Base-by-base conservation (phyloP, 2,888 invertebrate species). In the Terebella lapidaria region DNA sequence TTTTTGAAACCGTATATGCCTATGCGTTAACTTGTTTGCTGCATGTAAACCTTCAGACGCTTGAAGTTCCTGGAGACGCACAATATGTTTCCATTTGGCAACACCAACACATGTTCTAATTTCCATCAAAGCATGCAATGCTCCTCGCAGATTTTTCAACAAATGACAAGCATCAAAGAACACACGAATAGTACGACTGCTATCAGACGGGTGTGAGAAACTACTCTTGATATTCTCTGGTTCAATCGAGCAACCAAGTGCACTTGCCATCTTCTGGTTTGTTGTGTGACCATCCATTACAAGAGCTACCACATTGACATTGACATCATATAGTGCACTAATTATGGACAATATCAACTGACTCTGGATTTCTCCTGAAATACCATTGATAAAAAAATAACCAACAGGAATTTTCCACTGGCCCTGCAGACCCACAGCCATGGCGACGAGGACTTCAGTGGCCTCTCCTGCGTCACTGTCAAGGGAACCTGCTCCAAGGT, bases 131-230 rank as follows among this genome's bases (percentile, higher is more conserved):
- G 49, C 49, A 49, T 49, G 49, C 49, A 49, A 20, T 18, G 49
- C 10, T 49, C 20, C 49, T 20, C 49, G 10, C 5, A 49, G 10
- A 20, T 49, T 49, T 49, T 49, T 49, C 15, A 49, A 20, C 5
- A 49, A 22, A 49, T 18, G 49, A 49, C 49, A 49, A 18, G 49
- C 49, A 49, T 49, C 42, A 49, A 20, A 49, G 15, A 49, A 49
- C 20, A 49, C 15, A 49, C 20, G 20, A 10, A 49, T 22, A 49
- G 10, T 20, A 10, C 20, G 18, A 5, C 18, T 18, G 5, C 22
- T 20, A 18, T 49, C 22, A 18, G 18, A 49, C 22, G 20, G 49
- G 20, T 49, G 49, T 49, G 49, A 22, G 22, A 49, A 49, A 49
- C 22, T 5, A 49, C 20, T 49, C 5, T 49, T 49, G 10, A 49